Conservation (phyloP, 2,888 invertebrate genomes). For the Acutogordius australiensis region DNA sequence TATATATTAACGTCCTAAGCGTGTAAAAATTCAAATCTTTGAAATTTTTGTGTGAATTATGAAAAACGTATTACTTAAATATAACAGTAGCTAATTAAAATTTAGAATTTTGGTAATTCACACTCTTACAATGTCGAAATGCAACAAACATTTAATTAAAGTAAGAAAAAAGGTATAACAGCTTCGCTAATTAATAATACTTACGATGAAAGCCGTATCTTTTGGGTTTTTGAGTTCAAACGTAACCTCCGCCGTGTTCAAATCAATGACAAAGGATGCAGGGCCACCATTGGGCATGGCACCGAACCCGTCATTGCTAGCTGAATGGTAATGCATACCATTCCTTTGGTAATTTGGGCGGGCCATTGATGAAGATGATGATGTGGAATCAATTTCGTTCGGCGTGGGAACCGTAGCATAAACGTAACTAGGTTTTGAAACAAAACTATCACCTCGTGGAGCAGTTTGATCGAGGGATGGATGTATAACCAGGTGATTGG, state of each 20-base stretch:
- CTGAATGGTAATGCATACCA: no score
- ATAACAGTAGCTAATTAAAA: no score
- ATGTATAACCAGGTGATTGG: not conserved
- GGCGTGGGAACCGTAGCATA: not conserved
- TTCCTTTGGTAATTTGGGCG: not conserved
- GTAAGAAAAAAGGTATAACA: no score
- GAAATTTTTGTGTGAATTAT: not conserved
- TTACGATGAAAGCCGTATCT: constrained; percentile 1
- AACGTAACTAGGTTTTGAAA: not conserved
- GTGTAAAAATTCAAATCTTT: no score
- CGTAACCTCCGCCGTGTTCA: not conserved
- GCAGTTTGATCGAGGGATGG: not conserved
- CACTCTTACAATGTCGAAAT: no score
- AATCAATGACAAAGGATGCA: constrained; percentile 1
- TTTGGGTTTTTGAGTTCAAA: not conserved
- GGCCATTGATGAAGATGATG: not conserved
- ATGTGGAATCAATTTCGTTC: no score
- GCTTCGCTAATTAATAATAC: no score
- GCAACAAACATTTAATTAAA: no score
- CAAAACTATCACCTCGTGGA: not conserved
- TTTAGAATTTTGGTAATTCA: no score
- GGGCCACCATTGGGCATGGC: not conserved
- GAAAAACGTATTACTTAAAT: not conserved
- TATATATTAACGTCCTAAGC: no score
- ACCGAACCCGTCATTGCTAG: not conserved